Percentiles rank a stretch among this genome's conserved stretches.
phyloP scores from a whole-genome alignment of 2,113 vertebrate genomes.

The Pluvianellus socialis region DNA sequence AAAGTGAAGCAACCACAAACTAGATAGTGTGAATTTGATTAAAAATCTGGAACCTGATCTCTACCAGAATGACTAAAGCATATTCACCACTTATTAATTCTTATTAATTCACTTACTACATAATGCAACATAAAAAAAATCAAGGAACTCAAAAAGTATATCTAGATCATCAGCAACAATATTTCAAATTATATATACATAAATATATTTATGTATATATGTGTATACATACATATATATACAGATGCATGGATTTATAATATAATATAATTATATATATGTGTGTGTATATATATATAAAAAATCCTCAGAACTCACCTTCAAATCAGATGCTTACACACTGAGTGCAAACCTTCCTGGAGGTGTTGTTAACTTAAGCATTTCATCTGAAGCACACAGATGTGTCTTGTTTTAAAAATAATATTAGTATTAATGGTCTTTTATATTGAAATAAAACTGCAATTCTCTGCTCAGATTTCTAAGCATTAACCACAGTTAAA shows the following conservation, averaged over 20 bases:
- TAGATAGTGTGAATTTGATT: accelerated
- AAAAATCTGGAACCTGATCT: not conserved
- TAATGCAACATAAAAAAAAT: not conserved
- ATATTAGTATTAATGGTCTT: not conserved
- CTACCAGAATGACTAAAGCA: not conserved
- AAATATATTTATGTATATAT: not conserved
- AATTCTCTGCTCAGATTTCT: not conserved
- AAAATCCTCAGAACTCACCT: not conserved
- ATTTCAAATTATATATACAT: not conserved
- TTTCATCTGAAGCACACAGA: not conserved
- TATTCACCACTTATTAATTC: not conserved
- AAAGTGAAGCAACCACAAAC: not conserved
- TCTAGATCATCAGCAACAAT: not conserved
- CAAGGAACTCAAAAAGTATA: not conserved
- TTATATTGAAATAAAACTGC: not conserved
- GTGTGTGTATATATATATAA: not conserved
- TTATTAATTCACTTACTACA: not conserved
- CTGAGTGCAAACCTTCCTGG: not conserved
- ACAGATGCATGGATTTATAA: no score
- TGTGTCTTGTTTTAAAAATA: not conserved
- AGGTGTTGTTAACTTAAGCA: not conserved
- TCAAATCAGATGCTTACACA: not conserved
- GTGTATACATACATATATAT: no score
- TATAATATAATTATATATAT: no score
- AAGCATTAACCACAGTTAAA: not conserved